phyloP scores from a whole-genome alignment of 2,888 invertebrate species.

The Dicyrtoma fusca region DNA sequence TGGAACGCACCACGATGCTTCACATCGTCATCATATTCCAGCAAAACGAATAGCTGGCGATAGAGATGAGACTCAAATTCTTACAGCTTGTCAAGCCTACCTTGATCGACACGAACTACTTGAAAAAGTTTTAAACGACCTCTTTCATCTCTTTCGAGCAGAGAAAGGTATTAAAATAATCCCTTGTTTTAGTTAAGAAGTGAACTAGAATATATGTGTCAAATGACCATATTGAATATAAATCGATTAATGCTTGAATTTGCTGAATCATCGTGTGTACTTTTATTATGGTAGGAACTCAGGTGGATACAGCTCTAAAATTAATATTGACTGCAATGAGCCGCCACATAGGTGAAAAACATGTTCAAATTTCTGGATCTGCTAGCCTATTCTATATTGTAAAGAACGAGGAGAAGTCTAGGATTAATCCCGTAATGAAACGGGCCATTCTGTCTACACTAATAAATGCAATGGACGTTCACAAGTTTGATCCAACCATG shows the following conservation, averaged over 20 bases:
- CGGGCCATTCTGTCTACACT: conserved; percentile 79
- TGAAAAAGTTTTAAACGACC: conserved; percentile 82
- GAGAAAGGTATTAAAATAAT: conserved; percentile 69
- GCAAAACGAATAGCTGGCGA: conserved; percentile 80
- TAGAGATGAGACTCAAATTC: conserved; percentile 85
- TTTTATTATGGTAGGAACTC: conserved; percentile 37
- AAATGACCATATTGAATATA: no score
- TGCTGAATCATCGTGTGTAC: no score
- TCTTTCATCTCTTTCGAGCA: conserved; percentile 83
- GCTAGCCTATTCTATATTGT: conserved; percentile 94
- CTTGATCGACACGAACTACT: conserved; percentile 82
- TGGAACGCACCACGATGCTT: conserved; percentile 85
- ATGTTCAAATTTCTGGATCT: conserved; percentile 80
- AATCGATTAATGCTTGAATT: no score
- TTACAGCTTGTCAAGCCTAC: conserved; percentile 79
- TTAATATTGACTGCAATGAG: conserved; percentile 90
- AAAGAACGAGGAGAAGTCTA: conserved; percentile 74
- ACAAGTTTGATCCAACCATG: conserved; percentile 86
- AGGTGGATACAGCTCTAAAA: conserved; percentile 72
- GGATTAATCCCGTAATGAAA: conserved; percentile 74
- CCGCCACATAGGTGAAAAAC: conserved; percentile 79
- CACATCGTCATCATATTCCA: conserved; percentile 69
- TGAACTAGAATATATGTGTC: no score
- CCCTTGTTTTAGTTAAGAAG: no score
- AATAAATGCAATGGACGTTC: conserved; percentile 85